Base-by-base conservation (phyloP, 2,888 invertebrate species). In the Tromatobia lineatoria region DNA sequence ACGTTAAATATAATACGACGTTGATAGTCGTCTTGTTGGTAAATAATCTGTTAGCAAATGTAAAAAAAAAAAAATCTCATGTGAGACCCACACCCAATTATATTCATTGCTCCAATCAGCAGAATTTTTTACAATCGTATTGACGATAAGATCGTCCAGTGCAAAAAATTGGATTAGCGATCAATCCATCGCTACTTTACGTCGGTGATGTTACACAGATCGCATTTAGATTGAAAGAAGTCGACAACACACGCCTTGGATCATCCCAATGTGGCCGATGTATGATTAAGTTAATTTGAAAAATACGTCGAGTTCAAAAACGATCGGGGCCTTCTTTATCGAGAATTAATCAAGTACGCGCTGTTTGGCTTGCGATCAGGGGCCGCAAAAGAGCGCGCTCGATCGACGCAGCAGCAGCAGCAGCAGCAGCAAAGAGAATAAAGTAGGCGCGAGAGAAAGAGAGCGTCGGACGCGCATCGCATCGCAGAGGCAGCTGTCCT, bases 401-500 rank as follows among this genome's bases (percentile, higher is more conserved):
- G 47, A 83, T 67, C 80, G 76, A 67, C 64, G 78, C 70, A 45
- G 67, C 23, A 45, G 34, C 70, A 71, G 34, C 69, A 69, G 74
- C 52, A 45, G 74, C 69, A 77, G 38, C 54, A 66, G 52, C 57
- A 66, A 54, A 74, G 67, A 74, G 66, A 64, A 64, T 64, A 38
- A 81, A 73, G 76, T 78, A 74, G 66, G 66, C 71, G 71, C 50
- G 34, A 69, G 73, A 64, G 61, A 75, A 52, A 15, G 64, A 76
- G 75, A 59, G 18, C 57, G 75, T 66, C 73, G 77, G 38, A 47
- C 57, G 67, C 80, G 42, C 38, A 52, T 15, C 57, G 45, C 42
- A 71, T 66, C 11, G 82, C 77, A 52, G 75, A 73, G 85, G 90
- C 91, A 90, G 91, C 90, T 90, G 90, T 90, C 87, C 69, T 88